Evolutionary conservation across 2,113 vertebrate species (phyloP).

Genomic region (Clarias gariepinus): DNA sequence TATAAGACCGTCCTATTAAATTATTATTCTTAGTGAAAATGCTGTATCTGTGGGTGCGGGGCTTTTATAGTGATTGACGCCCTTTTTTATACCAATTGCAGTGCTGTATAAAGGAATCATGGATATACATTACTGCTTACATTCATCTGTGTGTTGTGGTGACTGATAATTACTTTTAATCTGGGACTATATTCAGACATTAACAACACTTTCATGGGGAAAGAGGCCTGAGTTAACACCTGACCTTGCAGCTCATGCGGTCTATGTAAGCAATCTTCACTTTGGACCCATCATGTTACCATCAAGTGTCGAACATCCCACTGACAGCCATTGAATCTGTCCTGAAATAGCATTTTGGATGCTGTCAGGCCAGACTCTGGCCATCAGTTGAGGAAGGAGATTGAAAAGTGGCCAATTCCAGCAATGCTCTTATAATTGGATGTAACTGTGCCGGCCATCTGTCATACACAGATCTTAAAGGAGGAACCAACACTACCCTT

Average conservation of each 20-base stretch:
- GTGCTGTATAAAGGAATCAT: background rate
- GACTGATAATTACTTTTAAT: slow-evolving; percentile 9
- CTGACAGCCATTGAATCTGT: slow-evolving; percentile 20
- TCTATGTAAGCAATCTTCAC: slow-evolving; percentile 12
- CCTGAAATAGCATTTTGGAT: slow-evolving; percentile 40
- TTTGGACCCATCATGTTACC: slow-evolving; percentile 12
- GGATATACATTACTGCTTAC: background rate
- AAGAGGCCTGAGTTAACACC: background rate
- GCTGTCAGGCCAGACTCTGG: slow-evolving; percentile 39
- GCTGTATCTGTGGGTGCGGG: background rate
- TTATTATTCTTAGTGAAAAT: background rate
- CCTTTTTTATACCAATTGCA: background rate
- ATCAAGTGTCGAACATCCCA: slow-evolving; percentile 20
- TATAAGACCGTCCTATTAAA: background rate
- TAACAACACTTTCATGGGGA: background rate
- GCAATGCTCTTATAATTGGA: slow-evolving; percentile 40
- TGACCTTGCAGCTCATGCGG: slow-evolving; percentile 2
- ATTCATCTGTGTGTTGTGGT: background rate
- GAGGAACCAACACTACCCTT: background rate
- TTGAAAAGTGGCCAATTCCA: slow-evolving; percentile 38
- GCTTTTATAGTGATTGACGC: background rate
- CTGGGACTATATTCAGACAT: background rate
- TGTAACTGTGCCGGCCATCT: slow-evolving; percentile 40
- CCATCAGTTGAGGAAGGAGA: slow-evolving; percentile 27
- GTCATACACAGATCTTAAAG: slow-evolving; percentile 30